phyloP scores from a whole-genome alignment of 2,888 invertebrate species.

The Pinctada fucata region DNA sequence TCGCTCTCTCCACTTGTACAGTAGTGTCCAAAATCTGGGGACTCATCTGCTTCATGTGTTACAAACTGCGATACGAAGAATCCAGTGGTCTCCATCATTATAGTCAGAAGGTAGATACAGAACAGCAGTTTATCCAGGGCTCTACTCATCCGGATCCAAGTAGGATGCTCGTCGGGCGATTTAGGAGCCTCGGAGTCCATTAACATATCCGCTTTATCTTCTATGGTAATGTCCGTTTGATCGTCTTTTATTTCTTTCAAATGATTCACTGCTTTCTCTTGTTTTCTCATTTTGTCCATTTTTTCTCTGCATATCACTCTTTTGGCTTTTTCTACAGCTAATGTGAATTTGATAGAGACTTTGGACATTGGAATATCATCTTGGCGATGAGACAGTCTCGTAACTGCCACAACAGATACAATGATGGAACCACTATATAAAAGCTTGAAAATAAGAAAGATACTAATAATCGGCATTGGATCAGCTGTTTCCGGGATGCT shows the following conservation, averaged over 20 bases:
- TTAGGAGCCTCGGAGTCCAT: neutral
- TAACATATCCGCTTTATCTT: neutral
- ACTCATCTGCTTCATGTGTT: no score
- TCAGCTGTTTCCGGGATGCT: slow-evolving; percentile 46
- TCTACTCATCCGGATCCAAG: neutral
- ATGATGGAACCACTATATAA: slow-evolving; percentile 4
- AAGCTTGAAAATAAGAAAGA: slow-evolving; percentile 9
- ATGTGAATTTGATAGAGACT: neutral
- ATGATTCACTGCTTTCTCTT: neutral
- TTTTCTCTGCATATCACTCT: neutral
- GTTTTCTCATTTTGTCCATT: neutral
- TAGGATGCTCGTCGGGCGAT: neutral
- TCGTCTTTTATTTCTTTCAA: neutral
- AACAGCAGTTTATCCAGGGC: neutral
- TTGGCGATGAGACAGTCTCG: neutral
- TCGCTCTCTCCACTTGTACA: no score
- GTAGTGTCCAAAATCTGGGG: no score
- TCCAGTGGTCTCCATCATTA: no score
- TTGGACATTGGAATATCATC: neutral
- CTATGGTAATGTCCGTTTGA: neutral
- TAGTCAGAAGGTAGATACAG: no score
- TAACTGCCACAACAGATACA: neutral
- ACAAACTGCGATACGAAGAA: no score
- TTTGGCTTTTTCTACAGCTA: neutral
- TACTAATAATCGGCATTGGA: slow-evolving; percentile 14